These are phyloP conservation scores for Acleris sparsana DNA, from an alignment of 2,888 invertebrate genomes.

Conservation along the genomic window DNA sequence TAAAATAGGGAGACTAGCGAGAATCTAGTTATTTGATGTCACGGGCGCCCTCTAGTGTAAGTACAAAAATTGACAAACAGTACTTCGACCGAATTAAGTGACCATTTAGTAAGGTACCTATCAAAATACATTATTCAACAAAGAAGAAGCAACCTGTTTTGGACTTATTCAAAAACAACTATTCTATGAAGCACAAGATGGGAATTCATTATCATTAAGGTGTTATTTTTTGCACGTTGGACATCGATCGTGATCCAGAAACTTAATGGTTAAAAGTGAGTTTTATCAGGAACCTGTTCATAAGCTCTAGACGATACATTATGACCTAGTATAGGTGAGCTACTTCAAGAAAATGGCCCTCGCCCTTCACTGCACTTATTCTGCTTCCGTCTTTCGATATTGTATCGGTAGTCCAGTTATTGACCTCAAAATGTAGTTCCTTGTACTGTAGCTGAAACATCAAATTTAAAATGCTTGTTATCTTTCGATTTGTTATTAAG, in stretches of 20 bases:
- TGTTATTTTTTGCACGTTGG: too few relatives aligned
- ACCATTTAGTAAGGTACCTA: too few relatives aligned
- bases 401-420: conserved; percentile 16
- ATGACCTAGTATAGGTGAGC: conserved; percentile 22
- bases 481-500: not conserved
- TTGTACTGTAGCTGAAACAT: not conserved
- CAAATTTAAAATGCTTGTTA: not conserved
- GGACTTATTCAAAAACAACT: too few relatives aligned
- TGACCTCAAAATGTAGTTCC: conserved; percentile 20
- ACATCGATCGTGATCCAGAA: not conserved
- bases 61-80: too few relatives aligned
- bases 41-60: too few relatives aligned
- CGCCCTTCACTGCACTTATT: conserved; percentile 19
- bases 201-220: too few relatives aligned
- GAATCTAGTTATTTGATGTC: too few relatives aligned
- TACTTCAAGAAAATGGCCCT: conserved; percentile 2
- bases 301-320: conserved; percentile 5
- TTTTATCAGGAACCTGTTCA: conserved; percentile 6
- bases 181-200: too few relatives aligned
- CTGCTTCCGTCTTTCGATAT: conserved; percentile 23
- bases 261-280: not conserved
- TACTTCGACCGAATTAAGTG: too few relatives aligned
- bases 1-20: too few relatives aligned
- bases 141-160: too few relatives aligned
- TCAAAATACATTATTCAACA: too few relatives aligned